Base-by-base conservation (phyloP, 2,888 invertebrate species). In the Lumbricus terrestris region DNA sequence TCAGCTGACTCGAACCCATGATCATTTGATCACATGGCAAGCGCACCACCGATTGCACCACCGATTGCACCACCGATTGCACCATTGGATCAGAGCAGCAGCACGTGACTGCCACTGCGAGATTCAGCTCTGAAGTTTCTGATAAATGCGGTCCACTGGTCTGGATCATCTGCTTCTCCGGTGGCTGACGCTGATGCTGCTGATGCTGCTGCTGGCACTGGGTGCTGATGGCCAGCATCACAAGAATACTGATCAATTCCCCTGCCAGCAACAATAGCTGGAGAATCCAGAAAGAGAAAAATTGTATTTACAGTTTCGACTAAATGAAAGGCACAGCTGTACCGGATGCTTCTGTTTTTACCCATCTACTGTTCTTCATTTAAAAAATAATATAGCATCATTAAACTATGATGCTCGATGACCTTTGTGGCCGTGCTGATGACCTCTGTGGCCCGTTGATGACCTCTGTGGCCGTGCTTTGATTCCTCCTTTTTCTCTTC, bases 71-170 rank as follows among this genome's bases (percentile, higher is more conserved):
- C 13, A 69, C 29, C n/a, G n/a, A 69, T 69, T 69, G 69, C 29
- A n/a, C 69, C 69, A 69, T n/a, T 69, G 69, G 69, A 69, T 69
- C 69, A 69, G 20, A 42, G 42, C 54, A 29, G 54, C n/a, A 69
- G 69, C 69, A 69, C 69, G 69, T 69, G 69, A 69, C 69, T n/a
- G 69, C n/a, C 69, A 11, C 69, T 69, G 69, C 8, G 69, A 69
- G 69, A 69, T 69, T n/a, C n/a, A 6, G 69, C 69, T 69, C 29
- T 69, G 69, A 69, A 69, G 29, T 69, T 69, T 69, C 69, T 69
- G 69, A 69, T 69, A 69, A 69, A 69, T 69, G 69, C n/a, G 69
- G 69, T 69, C 69, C 69, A 69, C 69, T 69, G 69, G 69, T 69
- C 69, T 69, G 69, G 69, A 69, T 69, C 69, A 69, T 69, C 69